Evolutionary conservation across 1,140 invertebrate genomes (phyloP).

Genomic region (Orchestia grillus): DNA sequence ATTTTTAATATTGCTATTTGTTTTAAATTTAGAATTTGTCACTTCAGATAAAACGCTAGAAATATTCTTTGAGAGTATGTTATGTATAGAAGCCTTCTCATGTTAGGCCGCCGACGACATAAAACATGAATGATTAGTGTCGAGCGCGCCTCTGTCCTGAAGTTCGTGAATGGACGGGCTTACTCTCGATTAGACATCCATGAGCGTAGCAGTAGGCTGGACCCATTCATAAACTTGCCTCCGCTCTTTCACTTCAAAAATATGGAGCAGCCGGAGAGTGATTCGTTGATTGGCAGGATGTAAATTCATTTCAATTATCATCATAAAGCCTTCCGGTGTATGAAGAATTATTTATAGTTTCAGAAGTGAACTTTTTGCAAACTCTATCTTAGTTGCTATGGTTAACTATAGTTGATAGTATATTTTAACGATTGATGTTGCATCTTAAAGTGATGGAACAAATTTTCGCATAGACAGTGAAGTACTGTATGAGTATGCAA

Average conservation of each 20-base stretch:
- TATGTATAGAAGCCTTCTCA: background rate
- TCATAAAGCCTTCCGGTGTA: background rate
- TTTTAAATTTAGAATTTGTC: background rate
- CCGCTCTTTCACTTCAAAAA: background rate
- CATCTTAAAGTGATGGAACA: background rate
- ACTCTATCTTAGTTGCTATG: background rate
- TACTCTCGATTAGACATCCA: background rate
- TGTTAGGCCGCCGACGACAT: background rate
- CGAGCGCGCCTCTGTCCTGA: background rate
- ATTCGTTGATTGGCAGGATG: background rate
- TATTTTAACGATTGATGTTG: too few species aligned
- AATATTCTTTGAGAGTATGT: background rate
- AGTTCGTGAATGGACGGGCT: background rate
- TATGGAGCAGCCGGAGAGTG: background rate
- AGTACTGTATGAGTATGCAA: background rate
- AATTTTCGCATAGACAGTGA: background rate
- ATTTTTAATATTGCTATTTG: background rate
- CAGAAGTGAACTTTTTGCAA: background rate
- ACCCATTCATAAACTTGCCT: background rate
- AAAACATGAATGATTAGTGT: background rate
- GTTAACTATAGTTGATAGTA: too few species aligned
- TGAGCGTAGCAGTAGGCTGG: background rate
- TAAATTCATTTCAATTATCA: background rate
- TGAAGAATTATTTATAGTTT: background rate
- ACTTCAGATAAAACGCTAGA: background rate